A percentile compares a stretch with the other conserved stretches of the same genome.
Conservation (phyloP, 1,140 invertebrate genomes). For the Triops longicaudatus region DNA sequence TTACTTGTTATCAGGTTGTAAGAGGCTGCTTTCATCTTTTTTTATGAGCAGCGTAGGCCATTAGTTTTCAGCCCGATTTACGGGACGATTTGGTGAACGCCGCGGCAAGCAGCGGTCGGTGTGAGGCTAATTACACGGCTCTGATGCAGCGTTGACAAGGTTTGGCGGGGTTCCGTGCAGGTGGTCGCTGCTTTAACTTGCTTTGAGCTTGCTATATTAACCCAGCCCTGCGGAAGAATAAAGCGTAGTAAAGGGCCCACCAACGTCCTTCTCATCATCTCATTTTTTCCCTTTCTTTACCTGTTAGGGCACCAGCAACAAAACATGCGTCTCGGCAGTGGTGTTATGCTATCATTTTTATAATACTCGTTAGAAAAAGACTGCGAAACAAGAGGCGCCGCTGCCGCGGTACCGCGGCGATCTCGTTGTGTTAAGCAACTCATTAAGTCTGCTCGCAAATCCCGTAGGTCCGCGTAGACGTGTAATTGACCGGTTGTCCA, state of each 20-base stretch:
- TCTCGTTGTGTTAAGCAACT: constrained; percentile 12
- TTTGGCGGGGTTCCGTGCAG: constrained; percentile 9
- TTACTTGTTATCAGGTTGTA: background rate
- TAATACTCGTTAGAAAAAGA: background rate
- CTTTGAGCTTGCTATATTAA: background rate
- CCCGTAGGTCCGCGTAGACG: constrained; percentile 1
- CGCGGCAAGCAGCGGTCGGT: constrained; percentile 3
- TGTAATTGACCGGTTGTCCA: constrained; percentile 12
- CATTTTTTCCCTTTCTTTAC: background rate
- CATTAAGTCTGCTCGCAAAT: constrained; percentile 15
- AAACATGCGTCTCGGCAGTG: background rate
- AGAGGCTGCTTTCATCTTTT: background rate
- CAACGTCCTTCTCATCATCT: constrained; percentile 2
- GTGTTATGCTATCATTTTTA: constrained; percentile 13
- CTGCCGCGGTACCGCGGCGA: background rate
- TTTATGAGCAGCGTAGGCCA: background rate
- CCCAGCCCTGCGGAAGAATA: constrained; percentile 5
- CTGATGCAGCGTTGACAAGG: constrained; percentile 14
- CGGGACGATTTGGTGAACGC: background rate
- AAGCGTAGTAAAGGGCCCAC: background rate
- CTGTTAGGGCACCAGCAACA: background rate
- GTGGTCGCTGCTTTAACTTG: constrained; percentile 7
- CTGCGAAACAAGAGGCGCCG: background rate
- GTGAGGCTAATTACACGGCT: constrained; percentile 11
- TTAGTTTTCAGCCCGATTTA: background rate